Evolutionary conservation across 1,140 invertebrate species (phyloP), one percentile per base, ranked within the genome.

Genomic region (Scaptomyza hsui): DNA sequence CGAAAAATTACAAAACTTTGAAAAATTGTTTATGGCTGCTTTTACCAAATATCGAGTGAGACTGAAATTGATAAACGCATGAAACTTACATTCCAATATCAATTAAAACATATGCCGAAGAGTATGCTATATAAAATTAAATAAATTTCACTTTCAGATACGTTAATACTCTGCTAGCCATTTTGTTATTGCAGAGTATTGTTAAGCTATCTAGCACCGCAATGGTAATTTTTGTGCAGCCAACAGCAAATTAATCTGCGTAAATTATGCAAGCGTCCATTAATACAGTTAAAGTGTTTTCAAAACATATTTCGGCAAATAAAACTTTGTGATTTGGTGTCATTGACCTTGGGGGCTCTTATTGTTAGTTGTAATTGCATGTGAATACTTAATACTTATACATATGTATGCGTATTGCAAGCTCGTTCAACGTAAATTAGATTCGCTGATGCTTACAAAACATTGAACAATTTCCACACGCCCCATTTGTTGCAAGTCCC

Each of bases 391-490:
- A 72, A 72, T 80, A 68, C 59, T 65, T 62, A 41, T 47, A 5
- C 26, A 44, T 44, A 48, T 42, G 52, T 61, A 53, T 60, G 41
- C 45, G 42, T 6, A 7, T 7, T 19, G 56, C 47, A 19, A 19
- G 55, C 45, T 67, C 78, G 57, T 72, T 72, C 42, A 44, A 55
- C 61, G 68, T 47, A 48, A 63, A 81, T 77, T 52, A 52, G 55
- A 19, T 52, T 44, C 29, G 44, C 44, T 59, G 39, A 48, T 63
- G 48, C 63, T 76, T 62, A 77, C 73, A 81, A 85, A 61, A 74
- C 73, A 85, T 80, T 65, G 51, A 72, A 61, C 81, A 85, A 85
- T 85, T 86, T 56, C 32, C 44, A 21, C 57, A 77, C 73, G 64
- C 69, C 42, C 72, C 81, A 86, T 85, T 85, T 86, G 42, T 42